Percentiles rank a stretch among this genome's conserved stretches.
These are phyloP conservation scores for Mesocricetus auratus DNA, from an alignment of 2,113 vertebrate genomes.

Conservation along the genomic window DNA sequence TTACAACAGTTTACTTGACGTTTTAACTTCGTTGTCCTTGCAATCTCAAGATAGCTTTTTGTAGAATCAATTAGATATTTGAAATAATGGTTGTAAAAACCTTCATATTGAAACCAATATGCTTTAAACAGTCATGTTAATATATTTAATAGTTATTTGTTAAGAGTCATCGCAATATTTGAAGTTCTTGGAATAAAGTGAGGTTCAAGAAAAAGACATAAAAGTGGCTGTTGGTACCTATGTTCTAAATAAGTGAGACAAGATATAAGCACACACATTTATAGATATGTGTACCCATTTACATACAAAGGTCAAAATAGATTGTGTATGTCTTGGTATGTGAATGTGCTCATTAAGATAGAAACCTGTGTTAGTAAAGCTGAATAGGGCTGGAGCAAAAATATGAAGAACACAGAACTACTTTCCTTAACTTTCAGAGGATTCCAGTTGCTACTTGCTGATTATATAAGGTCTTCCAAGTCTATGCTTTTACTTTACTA, in stretches of 20 bases:
- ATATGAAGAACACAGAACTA: neutral
- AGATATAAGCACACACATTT: neutral
- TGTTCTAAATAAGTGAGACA: neutral
- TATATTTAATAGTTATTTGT: slow-evolving; percentile 34
- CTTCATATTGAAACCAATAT: neutral
- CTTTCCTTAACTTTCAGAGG: neutral
- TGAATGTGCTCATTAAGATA: neutral
- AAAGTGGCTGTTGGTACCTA: neutral
- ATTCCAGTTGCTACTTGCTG: neutral
- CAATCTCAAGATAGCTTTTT: neutral
- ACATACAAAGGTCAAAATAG: neutral
- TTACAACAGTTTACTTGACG: neutral
- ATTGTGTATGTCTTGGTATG: neutral
- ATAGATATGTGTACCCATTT: neutral
- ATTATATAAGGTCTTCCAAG: neutral
- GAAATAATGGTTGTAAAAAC: neutral
- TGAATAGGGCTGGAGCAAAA: neutral
- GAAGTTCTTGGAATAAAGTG: neutral
- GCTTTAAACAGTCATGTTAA: slow-evolving; percentile 5
- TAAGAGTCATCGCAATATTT: neutral
- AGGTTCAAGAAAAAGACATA: neutral
- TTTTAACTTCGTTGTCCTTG: neutral
- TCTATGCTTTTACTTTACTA: neutral
- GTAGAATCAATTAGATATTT: slow-evolving; percentile 4
- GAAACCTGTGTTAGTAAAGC: neutral